Percentiles rank a stretch among this genome's conserved stretches.
Conservation (phyloP, 2,797 vertebrate genomes). For the Syngnathus rostellatus region DNA sequence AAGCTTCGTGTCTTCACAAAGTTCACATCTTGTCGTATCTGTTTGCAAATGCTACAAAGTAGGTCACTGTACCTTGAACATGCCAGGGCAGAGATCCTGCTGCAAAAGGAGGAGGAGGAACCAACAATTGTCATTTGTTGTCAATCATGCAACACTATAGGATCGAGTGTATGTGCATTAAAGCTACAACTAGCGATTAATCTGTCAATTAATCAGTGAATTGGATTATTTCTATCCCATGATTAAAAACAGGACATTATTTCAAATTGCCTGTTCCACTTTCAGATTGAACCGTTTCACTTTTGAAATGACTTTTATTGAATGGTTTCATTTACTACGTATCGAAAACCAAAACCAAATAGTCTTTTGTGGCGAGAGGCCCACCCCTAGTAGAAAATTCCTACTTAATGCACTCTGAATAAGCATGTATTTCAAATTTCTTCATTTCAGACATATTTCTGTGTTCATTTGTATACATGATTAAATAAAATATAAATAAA, state of each 20-base stretch:
- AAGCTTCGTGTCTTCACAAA: neutral
- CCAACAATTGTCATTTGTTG: conserved; percentile 8
- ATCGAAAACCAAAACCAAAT: no score
- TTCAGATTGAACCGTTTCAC: no score
- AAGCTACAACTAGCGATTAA: no score
- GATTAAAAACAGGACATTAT: no score
- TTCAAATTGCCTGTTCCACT: no score
- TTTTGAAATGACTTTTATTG: no score
- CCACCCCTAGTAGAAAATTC: no score
- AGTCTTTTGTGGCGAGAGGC: no score
- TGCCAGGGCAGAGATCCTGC: conserved; percentile 36
- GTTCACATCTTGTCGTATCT: conserved; percentile 33
- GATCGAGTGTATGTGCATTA: neutral
- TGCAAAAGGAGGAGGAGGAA: conserved; percentile 20
- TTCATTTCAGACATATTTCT: neutral
- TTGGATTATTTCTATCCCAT: no score
- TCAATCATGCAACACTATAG: conserved; percentile 2
- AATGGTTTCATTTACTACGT: no score
- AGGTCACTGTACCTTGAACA: conserved; percentile 41
- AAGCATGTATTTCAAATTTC: no score
- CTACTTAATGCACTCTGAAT: neutral
- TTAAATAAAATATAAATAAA: neutral
- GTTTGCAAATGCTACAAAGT: conserved; percentile 31
- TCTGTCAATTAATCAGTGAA: no score
- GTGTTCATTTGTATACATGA: neutral